These are phyloP conservation scores for Aptenodytes forsteri DNA, from an alignment of 2,113 vertebrate species.

Conservation along the genomic window DNA sequence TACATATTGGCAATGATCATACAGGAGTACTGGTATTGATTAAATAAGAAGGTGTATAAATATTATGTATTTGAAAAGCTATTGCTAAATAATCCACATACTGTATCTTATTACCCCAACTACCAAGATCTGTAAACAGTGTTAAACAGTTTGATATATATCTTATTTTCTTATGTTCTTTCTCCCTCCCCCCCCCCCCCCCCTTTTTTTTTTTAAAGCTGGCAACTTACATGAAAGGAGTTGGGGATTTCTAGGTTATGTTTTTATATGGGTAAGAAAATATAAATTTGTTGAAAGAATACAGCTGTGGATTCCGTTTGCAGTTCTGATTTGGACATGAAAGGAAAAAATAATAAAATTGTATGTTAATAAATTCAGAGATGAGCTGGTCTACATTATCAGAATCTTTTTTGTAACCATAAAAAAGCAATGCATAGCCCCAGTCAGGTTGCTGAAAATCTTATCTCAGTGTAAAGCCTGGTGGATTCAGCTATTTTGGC, in stretches of 20 bases:
- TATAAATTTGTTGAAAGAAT: slow-evolving; percentile 8
- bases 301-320: slow-evolving; percentile 39
- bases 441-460: slow-evolving; percentile 51
- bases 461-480: slow-evolving; percentile 55
- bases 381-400: slow-evolving; percentile 54
- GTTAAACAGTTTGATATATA: slow-evolving; percentile 49
- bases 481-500: slow-evolving; percentile 60
- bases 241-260: slow-evolving; percentile 47
- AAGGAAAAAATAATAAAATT: slow-evolving; percentile 56
- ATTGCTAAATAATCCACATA: slow-evolving; percentile 41
- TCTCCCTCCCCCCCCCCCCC: not conserved
- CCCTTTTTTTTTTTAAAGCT: not conserved
- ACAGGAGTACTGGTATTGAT: slow-evolving; percentile 55
- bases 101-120: slow-evolving; percentile 55
- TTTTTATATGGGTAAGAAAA: slow-evolving; percentile 37
- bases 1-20: slow-evolving; percentile 20
- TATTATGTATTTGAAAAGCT: slow-evolving; percentile 40
- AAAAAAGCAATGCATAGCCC: slow-evolving; percentile 1
- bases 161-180: slow-evolving; percentile 46
- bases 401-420: slow-evolving; percentile 60
- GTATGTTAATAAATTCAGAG: slow-evolving; percentile 54
- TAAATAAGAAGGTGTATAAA: slow-evolving; percentile 39
- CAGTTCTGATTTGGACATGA: slow-evolving; percentile 46
- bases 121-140: slow-evolving; percentile 64
- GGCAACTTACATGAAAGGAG: slow-evolving; percentile 21